These are phyloP conservation scores for Tupaia tana DNA, from an alignment of 2,113 vertebrate species.

Conservation along the genomic window DNA sequence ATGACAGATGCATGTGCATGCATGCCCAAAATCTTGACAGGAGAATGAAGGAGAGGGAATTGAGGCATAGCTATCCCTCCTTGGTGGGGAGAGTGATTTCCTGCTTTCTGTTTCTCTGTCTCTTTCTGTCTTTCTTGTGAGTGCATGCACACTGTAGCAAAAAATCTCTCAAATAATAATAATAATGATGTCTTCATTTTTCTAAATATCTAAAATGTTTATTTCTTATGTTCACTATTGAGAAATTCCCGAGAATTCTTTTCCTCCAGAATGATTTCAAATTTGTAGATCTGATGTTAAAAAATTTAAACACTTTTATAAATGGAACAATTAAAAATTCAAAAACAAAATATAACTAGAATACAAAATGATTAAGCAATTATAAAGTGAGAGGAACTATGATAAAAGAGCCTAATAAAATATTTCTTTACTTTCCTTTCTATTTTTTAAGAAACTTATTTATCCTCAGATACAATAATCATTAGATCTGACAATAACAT, in stretches of 20 bases:
- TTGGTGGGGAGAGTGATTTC: no score
- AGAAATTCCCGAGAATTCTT: not conserved
- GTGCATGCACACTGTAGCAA: no score
- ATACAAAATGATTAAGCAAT: not conserved
- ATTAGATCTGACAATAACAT: not conserved
- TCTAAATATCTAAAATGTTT: not conserved
- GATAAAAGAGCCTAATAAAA: not conserved
- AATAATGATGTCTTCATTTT: not conserved
- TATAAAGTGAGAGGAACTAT: not conserved
- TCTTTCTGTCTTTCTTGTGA: no score
- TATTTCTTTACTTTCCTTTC: not conserved
- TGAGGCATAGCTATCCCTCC: no score
- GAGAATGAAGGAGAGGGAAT: no score
- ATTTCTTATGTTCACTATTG: not conserved
- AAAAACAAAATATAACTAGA: not conserved
- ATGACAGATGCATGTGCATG: no score
- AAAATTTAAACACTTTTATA: not conserved
- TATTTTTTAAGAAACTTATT: not conserved
- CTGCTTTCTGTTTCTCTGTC: no score
- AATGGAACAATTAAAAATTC: not conserved
- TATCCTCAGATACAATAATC: not conserved
- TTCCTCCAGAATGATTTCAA: not conserved
- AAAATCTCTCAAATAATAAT: no score
- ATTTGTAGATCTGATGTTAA: not conserved
- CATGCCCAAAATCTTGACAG: no score